A percentile compares a stretch with the other conserved stretches of the same genome.
These are phyloP conservation scores for Tragelaphus eurycerus DNA, from an alignment of 2,797 vertebrate species.

Conservation along the genomic window DNA sequence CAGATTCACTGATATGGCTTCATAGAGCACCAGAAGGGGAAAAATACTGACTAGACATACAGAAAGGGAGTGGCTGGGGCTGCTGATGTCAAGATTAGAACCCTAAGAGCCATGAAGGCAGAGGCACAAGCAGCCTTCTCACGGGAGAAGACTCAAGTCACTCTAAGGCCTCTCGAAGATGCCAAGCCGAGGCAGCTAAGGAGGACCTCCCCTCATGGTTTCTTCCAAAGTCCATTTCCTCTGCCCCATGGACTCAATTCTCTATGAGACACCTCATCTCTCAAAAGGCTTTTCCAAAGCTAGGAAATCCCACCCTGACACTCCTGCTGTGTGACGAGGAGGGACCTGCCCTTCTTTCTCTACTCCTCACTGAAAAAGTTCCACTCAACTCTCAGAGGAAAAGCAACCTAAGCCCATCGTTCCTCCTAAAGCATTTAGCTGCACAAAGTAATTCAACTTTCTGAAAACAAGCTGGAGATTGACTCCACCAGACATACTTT, in stretches of 20 bases:
- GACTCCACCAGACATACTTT: conserved; percentile 25
- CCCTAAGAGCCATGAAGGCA: conserved; percentile 64
- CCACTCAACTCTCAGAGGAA: conserved; percentile 69
- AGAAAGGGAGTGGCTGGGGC: conserved; percentile 58
- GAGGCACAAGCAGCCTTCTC: conserved; percentile 61
- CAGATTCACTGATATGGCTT: conserved; percentile 70
- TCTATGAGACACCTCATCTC: neutral
- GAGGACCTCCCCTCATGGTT: neutral
- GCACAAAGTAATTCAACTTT: conserved; percentile 51
- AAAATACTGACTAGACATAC: conserved; percentile 76
- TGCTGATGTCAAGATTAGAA: conserved; percentile 44
- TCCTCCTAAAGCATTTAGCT: conserved; percentile 59
- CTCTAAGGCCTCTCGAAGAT: conserved; percentile 30
- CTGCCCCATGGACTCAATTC: neutral
- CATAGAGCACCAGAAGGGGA: conserved; percentile 75
- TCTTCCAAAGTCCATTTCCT: neutral
- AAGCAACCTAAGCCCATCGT: conserved; percentile 55
- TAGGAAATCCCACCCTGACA: conserved; percentile 1
- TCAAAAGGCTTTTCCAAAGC: neutral
- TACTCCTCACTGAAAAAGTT: conserved; percentile 60
- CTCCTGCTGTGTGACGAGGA: conserved; percentile 55
- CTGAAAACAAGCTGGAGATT: conserved; percentile 34
- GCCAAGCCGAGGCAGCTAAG: conserved; percentile 55
- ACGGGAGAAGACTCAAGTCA: conserved; percentile 13
- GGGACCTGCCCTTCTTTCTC: conserved; percentile 55